A percentile compares a stretch with the other conserved stretches of the same genome.
These are phyloP conservation scores for Amblyjoppa fuscipennis DNA, from an alignment of 2,888 invertebrate genomes.

Conservation along the genomic window DNA sequence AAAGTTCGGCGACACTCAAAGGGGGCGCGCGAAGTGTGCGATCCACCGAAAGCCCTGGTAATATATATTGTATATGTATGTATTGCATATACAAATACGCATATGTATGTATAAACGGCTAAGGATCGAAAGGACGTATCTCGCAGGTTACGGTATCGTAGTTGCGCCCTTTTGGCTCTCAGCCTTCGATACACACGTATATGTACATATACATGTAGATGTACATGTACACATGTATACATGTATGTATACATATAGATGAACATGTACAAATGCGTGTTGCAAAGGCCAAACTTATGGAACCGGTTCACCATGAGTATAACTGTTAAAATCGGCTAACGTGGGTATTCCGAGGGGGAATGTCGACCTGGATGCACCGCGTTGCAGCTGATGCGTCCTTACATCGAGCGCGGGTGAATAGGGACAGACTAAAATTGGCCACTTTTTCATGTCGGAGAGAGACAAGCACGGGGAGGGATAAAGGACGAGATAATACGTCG, in stretches of 20 bases:
- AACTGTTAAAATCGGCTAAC: constrained; percentile 49
- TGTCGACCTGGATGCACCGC: constrained; percentile 38
- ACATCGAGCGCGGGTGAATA: constrained; percentile 3
- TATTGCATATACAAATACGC: too few relatives aligned
- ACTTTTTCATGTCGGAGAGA: not conserved
- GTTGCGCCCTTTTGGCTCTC: too few relatives aligned
- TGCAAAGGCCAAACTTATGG: constrained; percentile 11
- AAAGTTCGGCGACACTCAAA: too few relatives aligned
- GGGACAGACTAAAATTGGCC: constrained; percentile 2
- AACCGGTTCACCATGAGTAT: constrained; percentile 50
- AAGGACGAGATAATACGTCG: not conserved
- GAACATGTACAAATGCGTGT: not conserved
- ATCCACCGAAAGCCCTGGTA: too few relatives aligned
- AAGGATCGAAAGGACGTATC: too few relatives aligned
- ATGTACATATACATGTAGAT: not conserved
- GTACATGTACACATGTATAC: not conserved
- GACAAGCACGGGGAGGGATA: too few relatives aligned
- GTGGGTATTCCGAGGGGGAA: constrained; percentile 15
- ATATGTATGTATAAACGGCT: too few relatives aligned
- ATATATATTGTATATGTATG: too few relatives aligned
- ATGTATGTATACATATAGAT: too few relatives aligned
- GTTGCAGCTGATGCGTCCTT: not conserved
- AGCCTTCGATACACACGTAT: too few relatives aligned
- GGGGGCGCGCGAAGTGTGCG: too few relatives aligned
- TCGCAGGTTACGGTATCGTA: too few relatives aligned